Evolutionary conservation across 2,888 invertebrate species (phyloP).

Genomic region (Hybos culiciformis): DNA sequence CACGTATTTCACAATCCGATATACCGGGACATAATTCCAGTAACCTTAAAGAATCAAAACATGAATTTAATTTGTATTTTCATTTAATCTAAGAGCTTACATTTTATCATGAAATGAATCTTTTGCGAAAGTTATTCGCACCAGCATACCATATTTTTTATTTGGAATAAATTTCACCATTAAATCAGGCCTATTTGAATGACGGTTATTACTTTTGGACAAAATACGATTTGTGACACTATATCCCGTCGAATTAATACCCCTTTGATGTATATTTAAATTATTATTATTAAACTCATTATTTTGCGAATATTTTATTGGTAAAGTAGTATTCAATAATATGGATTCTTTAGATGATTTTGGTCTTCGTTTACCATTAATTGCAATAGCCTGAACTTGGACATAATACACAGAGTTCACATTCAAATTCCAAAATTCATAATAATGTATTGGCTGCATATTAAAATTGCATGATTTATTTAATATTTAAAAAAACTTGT

Average conservation of each 20-base stretch:
- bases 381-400: slow-evolving; percentile 62
- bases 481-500: neutral
- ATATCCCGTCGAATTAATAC: slow-evolving; percentile 4
- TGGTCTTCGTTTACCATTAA: slow-evolving; percentile 51
- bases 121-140: slow-evolving; percentile 21
- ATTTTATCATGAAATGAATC: neutral
- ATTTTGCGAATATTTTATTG: slow-evolving; percentile 11
- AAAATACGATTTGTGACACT: neutral
- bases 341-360: slow-evolving; percentile 57
- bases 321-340: slow-evolving; percentile 51
- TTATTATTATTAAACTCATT: slow-evolving; percentile 13
- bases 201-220: neutral
- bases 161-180: slow-evolving; percentile 24
- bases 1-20: slow-evolving; percentile 28
- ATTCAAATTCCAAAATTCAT: slow-evolving; percentile 49
- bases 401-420: slow-evolving; percentile 60
- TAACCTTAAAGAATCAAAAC: slow-evolving; percentile 21
- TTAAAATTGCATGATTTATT: neutral
- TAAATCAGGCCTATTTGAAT: neutral
- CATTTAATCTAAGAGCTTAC: neutral
- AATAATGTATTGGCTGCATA: slow-evolving; percentile 45
- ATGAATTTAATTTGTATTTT: neutral
- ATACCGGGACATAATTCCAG: slow-evolving; percentile 31
- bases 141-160: slow-evolving; percentile 32
- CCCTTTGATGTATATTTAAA: slow-evolving; percentile 4